phyloP scores from a whole-genome alignment of 2,888 invertebrate species.

The Tetranychus truncatus region DNA sequence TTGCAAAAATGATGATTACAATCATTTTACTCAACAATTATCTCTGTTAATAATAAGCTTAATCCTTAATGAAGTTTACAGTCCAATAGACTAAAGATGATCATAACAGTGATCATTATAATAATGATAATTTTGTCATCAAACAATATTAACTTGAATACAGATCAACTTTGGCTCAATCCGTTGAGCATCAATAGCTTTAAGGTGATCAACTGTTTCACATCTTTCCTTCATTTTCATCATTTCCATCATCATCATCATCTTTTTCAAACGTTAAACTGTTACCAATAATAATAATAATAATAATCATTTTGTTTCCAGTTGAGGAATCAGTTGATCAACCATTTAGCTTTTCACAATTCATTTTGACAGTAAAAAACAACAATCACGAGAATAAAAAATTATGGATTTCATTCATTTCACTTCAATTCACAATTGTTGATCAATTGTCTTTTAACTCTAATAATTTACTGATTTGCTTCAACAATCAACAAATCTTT shows the following conservation, averaged over 20 bases:
- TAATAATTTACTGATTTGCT: not conserved
- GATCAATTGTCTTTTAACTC: not conserved
- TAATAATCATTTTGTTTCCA: not conserved
- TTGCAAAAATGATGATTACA: too few species aligned
- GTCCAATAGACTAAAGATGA: not conserved
- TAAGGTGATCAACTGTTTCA: not conserved
- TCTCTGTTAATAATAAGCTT: too few species aligned
- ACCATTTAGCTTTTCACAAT: not conserved
- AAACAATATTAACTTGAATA: not conserved
- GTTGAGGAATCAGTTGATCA: not conserved
- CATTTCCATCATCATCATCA: not conserved
- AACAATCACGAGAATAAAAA: not conserved
- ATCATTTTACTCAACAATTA: too few species aligned
- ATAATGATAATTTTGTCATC: not conserved
- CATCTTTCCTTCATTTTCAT: not conserved
- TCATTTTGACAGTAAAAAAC: not conserved
- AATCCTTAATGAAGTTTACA: too few species aligned
- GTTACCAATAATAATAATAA: not conserved
- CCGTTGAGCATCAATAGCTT: not conserved
- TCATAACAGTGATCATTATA: not conserved
- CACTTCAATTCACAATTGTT: not conserved
- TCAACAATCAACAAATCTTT: not conserved
- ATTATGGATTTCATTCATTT: not conserved
- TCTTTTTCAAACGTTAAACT: not conserved
- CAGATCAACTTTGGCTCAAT: not conserved